Conservation (phyloP, 2,888 invertebrate genomes). For the Hedya salicella region DNA sequence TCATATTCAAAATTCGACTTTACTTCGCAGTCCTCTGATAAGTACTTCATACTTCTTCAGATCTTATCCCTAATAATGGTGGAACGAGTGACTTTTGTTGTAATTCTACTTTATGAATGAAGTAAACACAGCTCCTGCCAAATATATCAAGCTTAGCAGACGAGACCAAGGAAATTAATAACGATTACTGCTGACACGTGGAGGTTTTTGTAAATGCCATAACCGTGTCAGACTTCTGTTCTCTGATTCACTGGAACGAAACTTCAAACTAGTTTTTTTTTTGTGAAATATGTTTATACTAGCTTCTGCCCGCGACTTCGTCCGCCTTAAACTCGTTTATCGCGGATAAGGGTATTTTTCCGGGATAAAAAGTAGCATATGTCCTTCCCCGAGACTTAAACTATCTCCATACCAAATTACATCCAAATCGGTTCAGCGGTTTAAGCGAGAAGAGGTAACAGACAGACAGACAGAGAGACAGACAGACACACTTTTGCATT, state of each 20-base stretch:
- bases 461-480: too few relatives aligned
- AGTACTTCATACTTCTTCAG: too few relatives aligned
- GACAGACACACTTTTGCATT: too few relatives aligned
- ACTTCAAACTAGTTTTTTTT: background rate
- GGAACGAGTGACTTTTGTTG: constrained; percentile 19
- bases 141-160: constrained; percentile 25
- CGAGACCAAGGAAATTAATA: constrained; percentile 35
- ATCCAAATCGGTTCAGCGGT: too few relatives aligned
- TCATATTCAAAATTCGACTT: background rate
- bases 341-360: too few relatives aligned
- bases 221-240: constrained; percentile 14
- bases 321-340: too few relatives aligned
- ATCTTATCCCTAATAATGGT: constrained; percentile 2
- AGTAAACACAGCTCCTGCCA: constrained; percentile 15
- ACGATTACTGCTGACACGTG: constrained; percentile 31
- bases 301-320: too few relatives aligned
- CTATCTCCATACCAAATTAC: too few relatives aligned
- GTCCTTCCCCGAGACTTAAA: too few relatives aligned
- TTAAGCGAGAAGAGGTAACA: too few relatives aligned
- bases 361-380: too few relatives aligned
- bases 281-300: background rate
- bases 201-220: constrained; percentile 18
- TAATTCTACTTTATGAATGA: constrained; percentile 28
- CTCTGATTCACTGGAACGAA: constrained; percentile 10
- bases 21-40: background rate